phyloP scores from a whole-genome alignment of 2,113 vertebrate species.

The Sander lucioperca region DNA sequence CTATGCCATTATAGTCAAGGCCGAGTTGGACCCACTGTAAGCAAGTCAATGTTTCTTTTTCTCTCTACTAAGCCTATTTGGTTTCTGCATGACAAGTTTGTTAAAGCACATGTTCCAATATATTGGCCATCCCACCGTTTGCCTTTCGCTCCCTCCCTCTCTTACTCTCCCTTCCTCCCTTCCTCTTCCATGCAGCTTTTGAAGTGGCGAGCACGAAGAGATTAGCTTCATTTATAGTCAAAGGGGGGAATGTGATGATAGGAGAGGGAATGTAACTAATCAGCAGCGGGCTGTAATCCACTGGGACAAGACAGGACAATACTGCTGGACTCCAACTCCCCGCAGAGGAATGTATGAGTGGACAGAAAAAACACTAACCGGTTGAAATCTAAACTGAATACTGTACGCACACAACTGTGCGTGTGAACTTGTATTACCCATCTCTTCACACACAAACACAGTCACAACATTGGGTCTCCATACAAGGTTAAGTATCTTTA shows the following conservation, averaged over 20 bases:
- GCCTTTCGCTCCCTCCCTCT: neutral
- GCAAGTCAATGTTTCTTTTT: neutral
- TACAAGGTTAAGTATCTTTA: neutral
- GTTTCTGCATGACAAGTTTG: neutral
- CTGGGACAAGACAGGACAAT: slow-evolving; percentile 58
- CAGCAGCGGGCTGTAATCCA: slow-evolving; percentile 69
- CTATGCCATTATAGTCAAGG: neutral
- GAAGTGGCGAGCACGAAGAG: slow-evolving; percentile 12
- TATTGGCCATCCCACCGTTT: neutral
- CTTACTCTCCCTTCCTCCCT: neutral
- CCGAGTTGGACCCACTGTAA: neutral
- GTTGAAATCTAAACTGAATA: slow-evolving; percentile 8
- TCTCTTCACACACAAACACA: neutral
- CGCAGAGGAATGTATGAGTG: slow-evolving; percentile 59
- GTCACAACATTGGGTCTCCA: neutral
- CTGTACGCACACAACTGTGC: neutral
- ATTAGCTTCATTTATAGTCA: slow-evolving; percentile 47
- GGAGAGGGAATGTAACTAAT: slow-evolving; percentile 69
- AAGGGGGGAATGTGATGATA: slow-evolving; percentile 66
- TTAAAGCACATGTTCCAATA: slow-evolving; percentile 13
- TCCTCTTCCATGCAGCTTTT: slow-evolving; percentile 30
- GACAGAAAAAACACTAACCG: slow-evolving; percentile 30
- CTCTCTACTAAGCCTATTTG: neutral
- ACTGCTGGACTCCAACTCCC: slow-evolving; percentile 32
- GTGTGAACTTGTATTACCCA: neutral